Evolutionary conservation across 2,113 vertebrate species (phyloP), one percentile per base, ranked within the genome.

Genomic region (Cairina moschata): DNA sequence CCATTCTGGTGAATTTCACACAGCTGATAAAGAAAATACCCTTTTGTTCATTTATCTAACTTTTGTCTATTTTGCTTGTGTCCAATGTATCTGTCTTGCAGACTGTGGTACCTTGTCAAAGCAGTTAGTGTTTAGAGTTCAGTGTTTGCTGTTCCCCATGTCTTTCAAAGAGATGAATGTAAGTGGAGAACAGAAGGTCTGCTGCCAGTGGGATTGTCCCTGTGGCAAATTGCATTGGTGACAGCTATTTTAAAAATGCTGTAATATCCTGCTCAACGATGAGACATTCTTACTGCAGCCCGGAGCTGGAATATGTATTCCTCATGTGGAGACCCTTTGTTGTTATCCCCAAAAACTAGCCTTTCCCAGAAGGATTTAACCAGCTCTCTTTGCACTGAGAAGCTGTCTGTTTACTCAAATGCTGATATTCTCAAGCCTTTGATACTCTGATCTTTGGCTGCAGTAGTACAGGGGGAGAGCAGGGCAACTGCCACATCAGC

Each of bases 271-370:
- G 0, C 65, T 92, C 8, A 7, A 0, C 42, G 17, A 9, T 18
- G 11, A 28, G 25, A 73, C 11, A 7, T 12, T 78, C 78, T 79
- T 52, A 65, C 48, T 76, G 50, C 38, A 80, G 15, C 28, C 4
- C 7, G 6, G 2, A 36, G 40, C 48, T 1, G 2, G 0, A 2
- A 0, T 65, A 25, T 88, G 44, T 68, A 23, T 23, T 74, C 46
- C 63, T 55, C 25, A 3, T 32, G 6, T 82, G 74, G 82, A 69
- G 95, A 4, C 8, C 8, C n/a, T 46, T 75, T 34, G 0, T 60
- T 34, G 0, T 60, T 84, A 75, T 87, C 48, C 5, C 62, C 69
- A 52, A 4, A 62, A 91, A 63, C 32, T 22, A 84, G 46, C 25
- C 52, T 23, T 87, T 91, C 22, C 46, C 23, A 31, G 52, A 81